These are phyloP conservation scores for Lathronympha strigana DNA, from an alignment of 2,888 invertebrate species.

Conservation along the genomic window DNA sequence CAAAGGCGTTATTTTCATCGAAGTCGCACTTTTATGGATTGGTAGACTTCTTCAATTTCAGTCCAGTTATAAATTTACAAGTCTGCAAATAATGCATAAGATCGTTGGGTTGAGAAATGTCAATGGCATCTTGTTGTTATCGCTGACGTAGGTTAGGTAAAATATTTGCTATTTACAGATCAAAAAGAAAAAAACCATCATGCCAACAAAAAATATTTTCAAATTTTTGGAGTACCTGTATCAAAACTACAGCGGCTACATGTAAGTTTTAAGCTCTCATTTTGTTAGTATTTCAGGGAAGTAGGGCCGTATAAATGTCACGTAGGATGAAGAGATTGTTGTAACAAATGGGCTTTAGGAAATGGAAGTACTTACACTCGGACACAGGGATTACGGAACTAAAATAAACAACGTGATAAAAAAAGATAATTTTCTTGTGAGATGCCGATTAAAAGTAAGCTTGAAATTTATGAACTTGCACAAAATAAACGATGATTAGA, in stretches of 20 bases:
- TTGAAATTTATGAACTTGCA: background rate
- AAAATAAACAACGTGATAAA: background rate
- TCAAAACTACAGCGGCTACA: background rate
- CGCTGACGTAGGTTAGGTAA: no score
- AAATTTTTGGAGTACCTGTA: no score
- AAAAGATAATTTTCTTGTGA: background rate
- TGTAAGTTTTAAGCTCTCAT: background rate
- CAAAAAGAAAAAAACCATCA: no score
- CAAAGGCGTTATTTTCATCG: conserved; percentile 29
- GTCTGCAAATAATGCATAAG: no score
- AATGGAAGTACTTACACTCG: conserved; percentile 27
- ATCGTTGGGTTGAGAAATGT: no score
- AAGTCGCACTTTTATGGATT: background rate
- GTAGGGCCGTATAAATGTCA: conserved; percentile 41
- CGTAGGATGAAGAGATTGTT: conserved; percentile 46
- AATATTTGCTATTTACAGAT: no score
- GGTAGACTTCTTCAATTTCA: background rate
- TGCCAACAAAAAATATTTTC: no score
- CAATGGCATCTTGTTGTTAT: no score
- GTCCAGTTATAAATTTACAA: background rate
- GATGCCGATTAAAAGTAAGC: background rate
- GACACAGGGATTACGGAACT: background rate
- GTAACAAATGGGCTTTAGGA: conserved; percentile 45
- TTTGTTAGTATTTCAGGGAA: conserved; percentile 26
- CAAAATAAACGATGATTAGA: no score